Base-by-base conservation (phyloP, 1,140 invertebrate species). In the Drosophila arawakana region DNA sequence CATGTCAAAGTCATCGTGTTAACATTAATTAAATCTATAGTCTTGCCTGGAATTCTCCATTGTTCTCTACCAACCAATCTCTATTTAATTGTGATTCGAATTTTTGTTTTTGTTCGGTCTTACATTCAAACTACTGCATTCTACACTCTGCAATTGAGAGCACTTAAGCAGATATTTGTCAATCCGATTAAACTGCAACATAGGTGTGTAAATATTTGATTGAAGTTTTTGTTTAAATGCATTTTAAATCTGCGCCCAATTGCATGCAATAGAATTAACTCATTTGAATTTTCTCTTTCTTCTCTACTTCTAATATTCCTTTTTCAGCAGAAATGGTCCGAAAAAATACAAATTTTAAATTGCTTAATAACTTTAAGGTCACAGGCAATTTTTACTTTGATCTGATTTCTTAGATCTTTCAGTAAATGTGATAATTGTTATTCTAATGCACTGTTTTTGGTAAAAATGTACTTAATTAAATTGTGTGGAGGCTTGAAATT, bases 11-110 rank as follows among this genome's bases (percentile, higher is more conserved):
- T 89, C 82, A 65, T 82, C 83, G 83, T 89, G 83, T 89, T 89
- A 86, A 86, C 84, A 86, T 86, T 86, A 86, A 89, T 86, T 88
- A 86, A 86, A 86, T 86, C 83, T 74, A 89, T 83, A 74, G 80
- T 61, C 65, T 76, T 68, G 68, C 83, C 78, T 66, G 76, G 58
- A 72, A 58, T 57, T 65, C 46, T 62, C 73, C 57, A 66, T 72
- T 66, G 52, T 66, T 7, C 46, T 35, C 13, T n/a, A 7, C 25
- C 25, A 30, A 30, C 4, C 25, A 30, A 11, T 35, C 50, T 54
- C 50, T 37, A 35, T 41, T 85, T 73, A 44, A 76, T 70, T 79
- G 57, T 76, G 68, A 76, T 82, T 79, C 25, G 72, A 60, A 71
- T 76, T 85, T 81, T 73, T 79, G 57, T 57, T 49, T 81, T 73